Conservation (phyloP, 2,113 vertebrate genomes). For the Ciconia maguari region DNA sequence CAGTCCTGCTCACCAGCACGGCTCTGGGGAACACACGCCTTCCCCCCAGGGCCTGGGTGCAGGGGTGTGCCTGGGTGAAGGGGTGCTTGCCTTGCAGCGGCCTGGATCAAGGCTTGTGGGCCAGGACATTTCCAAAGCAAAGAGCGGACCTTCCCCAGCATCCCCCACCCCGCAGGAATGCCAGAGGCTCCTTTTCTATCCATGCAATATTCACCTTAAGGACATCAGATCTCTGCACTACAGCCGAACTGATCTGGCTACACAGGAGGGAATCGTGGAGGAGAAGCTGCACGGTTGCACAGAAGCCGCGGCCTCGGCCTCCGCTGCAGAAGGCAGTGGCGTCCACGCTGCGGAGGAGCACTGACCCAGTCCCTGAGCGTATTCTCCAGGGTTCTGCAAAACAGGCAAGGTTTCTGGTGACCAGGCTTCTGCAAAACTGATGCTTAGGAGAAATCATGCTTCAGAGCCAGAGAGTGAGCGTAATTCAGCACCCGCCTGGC, state of each 20-base stretch:
- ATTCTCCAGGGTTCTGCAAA: background rate
- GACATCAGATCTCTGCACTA: background rate
- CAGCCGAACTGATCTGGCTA: fast-evolving
- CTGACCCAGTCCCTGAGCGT: fast-evolving
- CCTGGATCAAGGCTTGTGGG: background rate
- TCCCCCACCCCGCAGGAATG: background rate
- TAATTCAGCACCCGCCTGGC: background rate
- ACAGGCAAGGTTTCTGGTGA: background rate
- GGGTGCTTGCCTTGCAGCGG: background rate
- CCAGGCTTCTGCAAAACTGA: background rate
- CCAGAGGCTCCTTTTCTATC: background rate
- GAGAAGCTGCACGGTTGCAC: background rate
- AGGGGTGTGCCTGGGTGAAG: background rate
- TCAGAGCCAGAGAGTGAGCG: background rate
- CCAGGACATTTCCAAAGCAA: background rate
- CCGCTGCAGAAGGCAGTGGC: background rate
- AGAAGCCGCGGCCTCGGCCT: background rate
- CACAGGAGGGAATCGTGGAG: fast-evolving
- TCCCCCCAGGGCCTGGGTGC: background rate
- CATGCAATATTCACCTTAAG: fast-evolving
- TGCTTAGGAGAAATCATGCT: background rate
- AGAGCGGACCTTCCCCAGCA: background rate
- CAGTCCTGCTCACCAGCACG: background rate
- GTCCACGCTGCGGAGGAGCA: fast-evolving
- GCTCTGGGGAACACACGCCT: background rate